Base-by-base conservation (phyloP, 1,140 invertebrate genomes). In the Cecropterus lyciades region DNA sequence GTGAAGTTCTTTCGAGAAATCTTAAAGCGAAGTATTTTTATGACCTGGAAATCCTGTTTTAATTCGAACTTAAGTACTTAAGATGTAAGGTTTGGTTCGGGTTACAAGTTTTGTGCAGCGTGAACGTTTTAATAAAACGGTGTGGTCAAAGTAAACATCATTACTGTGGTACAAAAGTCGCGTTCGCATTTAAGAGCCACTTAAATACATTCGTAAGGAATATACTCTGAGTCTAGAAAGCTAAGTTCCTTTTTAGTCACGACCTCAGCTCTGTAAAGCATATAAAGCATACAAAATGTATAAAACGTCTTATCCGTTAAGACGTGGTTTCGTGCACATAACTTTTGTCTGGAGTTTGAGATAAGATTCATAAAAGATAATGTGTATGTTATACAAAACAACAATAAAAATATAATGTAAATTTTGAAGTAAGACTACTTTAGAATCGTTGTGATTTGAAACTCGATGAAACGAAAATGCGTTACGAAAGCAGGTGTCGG, bases 71-170 rank as follows among this genome's bases (percentile, higher is more conserved):
- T 16, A 33, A 16, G 20, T 40, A 37, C 24, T 11, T 37, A 24
- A 15, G 4, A 0, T 9, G 14, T 17, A 33, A 33, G 43, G 20
- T 14, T 17, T n/a, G 17, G 1, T 60, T 48, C 11, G 16, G 10
- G 14, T 16, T 48, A 13, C 5, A 40, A 0, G 3, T n/a, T 4
- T 11, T 33, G 14, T 46, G 14, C 14, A 14, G n/a, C 27, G 20
- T 72, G 52, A 17, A 49, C 55, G 27, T 75, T 72, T 72, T 30
- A 24, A 43, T 55, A 67, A 53, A 45, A 30, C 20, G 30, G 46
- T 20, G 42, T 63, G 56, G 64, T 69, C 67, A 68, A 63, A 67
- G 76, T 75, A 79, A 76, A 76, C 76, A 76, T 76, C 73, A 79
- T 79, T 76, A 79, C 69, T 57, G 69, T 70, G 45, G 66, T 55